Evolutionary conservation across 2,888 invertebrate species (phyloP), one percentile per base, ranked within the genome.

Genomic region (Drosophila pseudotakahashii): DNA sequence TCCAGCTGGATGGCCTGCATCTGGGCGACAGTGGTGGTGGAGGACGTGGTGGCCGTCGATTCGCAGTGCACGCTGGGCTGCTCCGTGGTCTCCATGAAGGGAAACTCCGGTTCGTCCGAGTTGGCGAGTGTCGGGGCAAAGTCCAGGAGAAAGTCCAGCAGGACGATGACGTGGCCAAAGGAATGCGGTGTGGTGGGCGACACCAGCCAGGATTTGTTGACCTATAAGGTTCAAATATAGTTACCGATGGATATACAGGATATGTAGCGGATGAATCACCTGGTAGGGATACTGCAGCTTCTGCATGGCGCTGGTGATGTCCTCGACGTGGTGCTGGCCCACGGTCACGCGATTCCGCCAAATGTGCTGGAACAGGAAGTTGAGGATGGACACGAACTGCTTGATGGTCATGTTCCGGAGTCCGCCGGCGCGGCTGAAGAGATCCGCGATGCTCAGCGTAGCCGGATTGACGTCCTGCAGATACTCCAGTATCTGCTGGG

Each of bases 171-270:
- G 79, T 91, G 90, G 5, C 89, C 89, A 54, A 91, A 90, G 0
- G 92, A 90, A 58, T 91, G 91, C 23, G 90, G 89, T 0, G 92
- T 90, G 47, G 89, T 91, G 0, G 92, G 92, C 6, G 92, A 92
- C 75, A 91, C 90, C 9, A 92, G 67, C 89, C 91, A 92, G 0
- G 92, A 92, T 62, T 92, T 92, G 50, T 89, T 91, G 0, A 92
- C 72, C 30, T 37, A 14, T 3, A 7, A 30, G 6, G 16, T 0
- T 14, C 6, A 30, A 30, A 14, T 3, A 10, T 2, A 34, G 11
- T 34, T 30, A 7, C 1, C 0, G 7, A 30, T 7, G 2, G 30
- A 7, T 30, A 7, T 30, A 7, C 7, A 30, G 26, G 26, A 30
- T 2, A 7, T 30, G 30, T 30, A 4, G 3, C 7, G 2, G 30